phyloP scores from a whole-genome alignment of 1,140 invertebrate species.

The Drosophila nebulosa region DNA sequence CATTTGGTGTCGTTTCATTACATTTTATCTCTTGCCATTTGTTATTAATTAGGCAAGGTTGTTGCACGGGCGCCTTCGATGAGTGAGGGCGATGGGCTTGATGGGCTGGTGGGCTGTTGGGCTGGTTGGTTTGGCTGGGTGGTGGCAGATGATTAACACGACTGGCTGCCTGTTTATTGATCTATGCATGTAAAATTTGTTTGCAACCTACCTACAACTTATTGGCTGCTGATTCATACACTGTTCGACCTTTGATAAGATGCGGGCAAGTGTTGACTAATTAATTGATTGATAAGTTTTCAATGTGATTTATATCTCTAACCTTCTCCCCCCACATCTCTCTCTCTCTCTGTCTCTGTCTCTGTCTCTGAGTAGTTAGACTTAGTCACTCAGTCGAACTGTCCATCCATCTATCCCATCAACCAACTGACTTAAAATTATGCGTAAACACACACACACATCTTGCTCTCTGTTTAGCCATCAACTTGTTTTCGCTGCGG shows the following conservation, averaged over 20 bases:
- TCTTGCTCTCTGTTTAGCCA: neutral
- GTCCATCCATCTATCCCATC: neutral
- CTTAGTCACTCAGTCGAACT: neutral
- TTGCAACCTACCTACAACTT: slow-evolving; percentile 28
- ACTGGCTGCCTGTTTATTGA: slow-evolving; percentile 59
- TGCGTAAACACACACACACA: slow-evolving; percentile 45
- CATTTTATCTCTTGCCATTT: neutral
- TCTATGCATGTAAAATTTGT: slow-evolving; percentile 23
- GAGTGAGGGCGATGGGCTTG: slow-evolving; percentile 5
- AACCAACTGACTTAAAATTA: slow-evolving; percentile 16
- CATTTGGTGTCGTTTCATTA: neutral
- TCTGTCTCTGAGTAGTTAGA: no score
- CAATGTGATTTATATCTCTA: neutral
- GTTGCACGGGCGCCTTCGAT: neutral
- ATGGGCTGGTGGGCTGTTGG: neutral
- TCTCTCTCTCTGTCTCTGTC: no score
- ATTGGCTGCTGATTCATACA: slow-evolving; percentile 27
- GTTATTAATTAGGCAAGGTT: slow-evolving; percentile 14
- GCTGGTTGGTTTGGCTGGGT: neutral
- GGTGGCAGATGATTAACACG: slow-evolving; percentile 41
- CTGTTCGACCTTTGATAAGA: slow-evolving; percentile 11
- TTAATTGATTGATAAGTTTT: slow-evolving; percentile 37
- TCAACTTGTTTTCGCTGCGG: slow-evolving; percentile 3
- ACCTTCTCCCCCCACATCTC: no score
- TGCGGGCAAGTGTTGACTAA: slow-evolving; percentile 31